phyloP scores from a whole-genome alignment of 2,888 invertebrate genomes.

The Perithous albicinctus region DNA sequence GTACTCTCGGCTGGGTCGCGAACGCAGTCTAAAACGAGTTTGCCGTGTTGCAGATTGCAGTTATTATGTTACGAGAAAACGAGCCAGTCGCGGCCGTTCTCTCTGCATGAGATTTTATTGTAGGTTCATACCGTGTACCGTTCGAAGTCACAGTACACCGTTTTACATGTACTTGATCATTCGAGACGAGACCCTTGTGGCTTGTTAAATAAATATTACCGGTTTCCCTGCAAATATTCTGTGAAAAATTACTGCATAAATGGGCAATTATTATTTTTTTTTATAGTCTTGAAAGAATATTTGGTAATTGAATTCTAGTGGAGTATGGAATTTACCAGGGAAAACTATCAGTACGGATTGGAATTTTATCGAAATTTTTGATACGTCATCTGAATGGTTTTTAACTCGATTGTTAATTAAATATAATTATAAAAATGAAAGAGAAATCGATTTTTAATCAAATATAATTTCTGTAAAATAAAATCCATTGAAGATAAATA shows the following conservation, averaged over 20 bases:
- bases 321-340: no score
- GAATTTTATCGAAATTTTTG: no score
- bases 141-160: background rate
- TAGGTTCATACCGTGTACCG: background rate
- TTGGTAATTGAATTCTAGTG: background rate
- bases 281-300: background rate
- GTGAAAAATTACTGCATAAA: background rate
- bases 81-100: background rate
- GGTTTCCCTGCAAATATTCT: background rate
- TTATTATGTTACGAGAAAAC: constrained; percentile 16
- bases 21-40: constrained; percentile 28
- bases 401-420: no score
- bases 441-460: no score
- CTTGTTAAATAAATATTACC: background rate
- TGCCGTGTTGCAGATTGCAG: constrained; percentile 20
- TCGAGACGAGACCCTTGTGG: constrained; percentile 3
- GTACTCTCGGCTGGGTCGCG: background rate
- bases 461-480: no score
- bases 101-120: constrained; percentile 2
- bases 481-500: no score
- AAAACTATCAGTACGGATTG: no score
- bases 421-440: no score
- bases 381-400: no score
- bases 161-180: background rate
- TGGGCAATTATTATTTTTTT: background rate